Conservation (phyloP, 1,140 invertebrate species). For the Drosophila lacertosa region DNA sequence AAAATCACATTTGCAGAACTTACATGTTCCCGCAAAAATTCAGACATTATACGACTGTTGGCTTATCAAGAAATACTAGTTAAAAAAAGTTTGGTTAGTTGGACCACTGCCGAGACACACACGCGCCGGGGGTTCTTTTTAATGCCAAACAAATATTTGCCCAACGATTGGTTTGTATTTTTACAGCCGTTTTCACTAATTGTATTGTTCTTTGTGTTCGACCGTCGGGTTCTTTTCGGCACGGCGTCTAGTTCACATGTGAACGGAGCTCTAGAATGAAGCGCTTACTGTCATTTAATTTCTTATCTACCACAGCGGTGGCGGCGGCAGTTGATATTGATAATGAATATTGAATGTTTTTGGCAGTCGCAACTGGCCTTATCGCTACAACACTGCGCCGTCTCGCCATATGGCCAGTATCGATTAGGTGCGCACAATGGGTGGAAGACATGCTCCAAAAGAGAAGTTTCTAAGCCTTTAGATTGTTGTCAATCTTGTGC, state of each 20-base stretch:
- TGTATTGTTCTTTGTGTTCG: conserved; percentile 27
- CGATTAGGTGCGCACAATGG: conserved; percentile 4
- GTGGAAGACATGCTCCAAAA: not conserved
- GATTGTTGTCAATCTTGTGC: conserved; percentile 5
- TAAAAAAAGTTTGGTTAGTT: not conserved
- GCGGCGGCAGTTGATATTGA: conserved; percentile 47
- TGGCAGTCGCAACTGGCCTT: conserved; percentile 43
- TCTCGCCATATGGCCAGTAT: conserved; percentile 43
- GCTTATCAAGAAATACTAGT: conserved; percentile 14
- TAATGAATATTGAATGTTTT: conserved; percentile 76
- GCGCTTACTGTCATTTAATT: conserved; percentile 43
- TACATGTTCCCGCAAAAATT: conserved; percentile 74
- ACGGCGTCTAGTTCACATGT: conserved; percentile 62
- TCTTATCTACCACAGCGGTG: conserved; percentile 56
- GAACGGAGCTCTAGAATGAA: conserved; percentile 30
- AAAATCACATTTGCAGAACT: conserved; percentile 25
- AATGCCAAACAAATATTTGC: conserved; percentile 69
- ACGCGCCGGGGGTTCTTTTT: conserved; percentile 40
- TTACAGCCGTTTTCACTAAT: conserved; percentile 60
- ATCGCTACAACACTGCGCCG: conserved; percentile 23
- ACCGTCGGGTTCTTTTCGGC: conserved; percentile 48
- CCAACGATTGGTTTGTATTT: conserved; percentile 56
- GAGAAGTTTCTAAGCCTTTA: conserved; percentile 10
- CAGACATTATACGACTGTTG: conserved; percentile 43
- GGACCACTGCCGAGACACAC: conserved; percentile 36